Conservation (phyloP, 1,140 invertebrate species). For the Microvelia longipes region DNA sequence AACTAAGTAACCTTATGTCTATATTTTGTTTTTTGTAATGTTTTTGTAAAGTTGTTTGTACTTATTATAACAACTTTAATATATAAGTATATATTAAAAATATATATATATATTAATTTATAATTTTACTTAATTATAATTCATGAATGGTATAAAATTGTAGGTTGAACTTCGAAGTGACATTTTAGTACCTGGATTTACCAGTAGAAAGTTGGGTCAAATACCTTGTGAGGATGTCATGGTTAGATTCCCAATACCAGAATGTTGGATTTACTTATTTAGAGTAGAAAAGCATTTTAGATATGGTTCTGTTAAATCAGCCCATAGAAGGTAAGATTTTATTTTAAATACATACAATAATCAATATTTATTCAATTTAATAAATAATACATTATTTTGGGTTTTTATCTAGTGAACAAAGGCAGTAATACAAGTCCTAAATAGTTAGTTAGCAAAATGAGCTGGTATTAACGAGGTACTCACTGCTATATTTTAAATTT, state of each 20-base stretch:
- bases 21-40: too few relatives aligned
- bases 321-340: conserved; percentile 55
- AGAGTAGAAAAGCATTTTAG: conserved; percentile 95
- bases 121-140: too few relatives aligned
- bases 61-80: too few relatives aligned
- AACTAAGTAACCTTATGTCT: too few relatives aligned
- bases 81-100: too few relatives aligned
- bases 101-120: too few relatives aligned
- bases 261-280: conserved; percentile 98
- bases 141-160: too few relatives aligned
- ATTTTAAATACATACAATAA: background rate
- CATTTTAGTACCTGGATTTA: conserved; percentile 89
- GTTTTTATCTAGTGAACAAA: background rate
- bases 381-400: background rate
- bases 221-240: conserved; percentile 96
- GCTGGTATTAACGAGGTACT: too few relatives aligned
- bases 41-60: too few relatives aligned
- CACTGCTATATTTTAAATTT: too few relatives aligned
- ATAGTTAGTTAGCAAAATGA: background rate
- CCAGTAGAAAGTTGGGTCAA: conserved; percentile 82
- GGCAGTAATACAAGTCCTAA: too few relatives aligned
- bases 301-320: conserved; percentile 96
- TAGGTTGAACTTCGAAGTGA: conserved; percentile 85
- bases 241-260: conserved; percentile 92
- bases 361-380: background rate